Conservation (phyloP, 2,797 vertebrate genomes). For the Potorous gilbertii region DNA sequence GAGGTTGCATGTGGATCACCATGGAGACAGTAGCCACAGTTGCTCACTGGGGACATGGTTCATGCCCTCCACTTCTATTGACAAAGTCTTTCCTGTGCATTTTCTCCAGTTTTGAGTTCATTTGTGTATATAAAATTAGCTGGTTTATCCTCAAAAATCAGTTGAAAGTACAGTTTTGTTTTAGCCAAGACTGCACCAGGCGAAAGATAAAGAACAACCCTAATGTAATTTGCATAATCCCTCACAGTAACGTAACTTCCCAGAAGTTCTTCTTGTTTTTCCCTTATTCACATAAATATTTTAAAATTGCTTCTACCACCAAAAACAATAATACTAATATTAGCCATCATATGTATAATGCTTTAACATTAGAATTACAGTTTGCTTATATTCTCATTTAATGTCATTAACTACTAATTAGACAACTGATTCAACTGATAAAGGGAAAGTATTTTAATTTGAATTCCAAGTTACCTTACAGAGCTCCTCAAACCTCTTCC, state of each 20-base stretch:
- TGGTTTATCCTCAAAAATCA: slow-evolving; percentile 14
- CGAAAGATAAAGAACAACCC: too few relatives aligned
- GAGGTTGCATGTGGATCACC: slow-evolving; percentile 61
- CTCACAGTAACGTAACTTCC: too few relatives aligned
- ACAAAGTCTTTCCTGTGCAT: slow-evolving; percentile 22
- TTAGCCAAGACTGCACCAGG: too few relatives aligned
- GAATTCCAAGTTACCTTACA: background rate
- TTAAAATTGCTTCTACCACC: too few relatives aligned
- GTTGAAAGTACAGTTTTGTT: too few relatives aligned
- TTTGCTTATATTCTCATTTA: background rate
- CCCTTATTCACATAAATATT: too few relatives aligned
- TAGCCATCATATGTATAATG: too few relatives aligned
- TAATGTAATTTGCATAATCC: too few relatives aligned
- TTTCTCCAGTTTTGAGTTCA: slow-evolving; percentile 10
- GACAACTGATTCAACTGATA: background rate
- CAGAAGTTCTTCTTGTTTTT: too few relatives aligned
- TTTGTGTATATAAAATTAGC: background rate
- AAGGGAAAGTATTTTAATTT: slow-evolving; percentile 3
- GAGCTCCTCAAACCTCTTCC: background rate
- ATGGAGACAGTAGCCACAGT: slow-evolving; percentile 40
- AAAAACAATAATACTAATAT: too few relatives aligned
- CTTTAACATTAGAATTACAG: background rate
- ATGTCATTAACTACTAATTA: background rate
- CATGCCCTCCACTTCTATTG: background rate
- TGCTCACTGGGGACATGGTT: slow-evolving; percentile 40